These are phyloP conservation scores for Ormyrus labotus DNA, from an alignment of 2,888 invertebrate species.

Conservation along the genomic window DNA sequence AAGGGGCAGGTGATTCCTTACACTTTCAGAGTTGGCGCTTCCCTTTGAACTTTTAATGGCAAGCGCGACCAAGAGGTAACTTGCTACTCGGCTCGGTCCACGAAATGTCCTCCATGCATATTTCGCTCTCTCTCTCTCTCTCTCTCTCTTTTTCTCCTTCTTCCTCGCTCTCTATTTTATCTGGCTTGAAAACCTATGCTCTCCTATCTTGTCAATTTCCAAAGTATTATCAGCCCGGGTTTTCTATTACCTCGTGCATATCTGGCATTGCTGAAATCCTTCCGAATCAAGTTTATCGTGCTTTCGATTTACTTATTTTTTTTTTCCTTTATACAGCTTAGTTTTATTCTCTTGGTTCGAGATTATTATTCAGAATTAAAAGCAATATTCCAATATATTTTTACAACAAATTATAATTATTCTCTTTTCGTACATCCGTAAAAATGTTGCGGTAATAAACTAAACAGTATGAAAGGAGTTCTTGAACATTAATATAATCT, in stretches of 20 bases:
- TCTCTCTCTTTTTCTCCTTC: not conserved
- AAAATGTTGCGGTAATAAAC: too few species aligned
- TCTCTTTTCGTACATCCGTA: too few species aligned
- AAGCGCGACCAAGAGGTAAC: slow-evolving; percentile 47
- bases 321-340: too few species aligned
- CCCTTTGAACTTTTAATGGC: slow-evolving; percentile 54
- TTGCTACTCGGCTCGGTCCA: slow-evolving; percentile 33
- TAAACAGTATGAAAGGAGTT: too few species aligned
- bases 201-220: not conserved
- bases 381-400: too few species aligned
- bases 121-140: slow-evolving; percentile 27
- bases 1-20: slow-evolving; percentile 28
- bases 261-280: not conserved
- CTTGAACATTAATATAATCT: too few species aligned
- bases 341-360: too few species aligned
- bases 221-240: not conserved
- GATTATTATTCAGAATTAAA: too few species aligned
- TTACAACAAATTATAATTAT: too few species aligned
- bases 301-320: not conserved
- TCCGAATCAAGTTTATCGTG: slow-evolving; percentile 1
- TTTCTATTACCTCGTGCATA: not conserved
- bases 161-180: slow-evolving; percentile 8
- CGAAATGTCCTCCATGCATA: slow-evolving; percentile 22
- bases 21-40: slow-evolving; percentile 41
- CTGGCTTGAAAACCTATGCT: not conserved